phyloP scores from a whole-genome alignment of 2,888 invertebrate species.

The Ypsolopha sequella region DNA sequence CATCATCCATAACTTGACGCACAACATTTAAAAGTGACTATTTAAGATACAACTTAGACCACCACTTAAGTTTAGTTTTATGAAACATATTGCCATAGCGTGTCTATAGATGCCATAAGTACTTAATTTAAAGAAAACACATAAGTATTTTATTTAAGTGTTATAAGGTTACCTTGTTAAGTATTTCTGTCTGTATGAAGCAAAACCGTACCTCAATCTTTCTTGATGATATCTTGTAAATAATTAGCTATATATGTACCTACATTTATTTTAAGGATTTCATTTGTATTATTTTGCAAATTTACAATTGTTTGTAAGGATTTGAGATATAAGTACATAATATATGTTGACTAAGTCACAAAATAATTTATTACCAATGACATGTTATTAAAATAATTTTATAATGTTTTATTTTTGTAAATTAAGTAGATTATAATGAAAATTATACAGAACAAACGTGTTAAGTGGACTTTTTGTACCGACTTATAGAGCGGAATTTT shows the following conservation, averaged over 20 bases:
- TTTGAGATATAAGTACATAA: constrained; percentile 28
- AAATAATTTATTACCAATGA: constrained; percentile 71
- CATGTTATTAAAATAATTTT: constrained; percentile 59
- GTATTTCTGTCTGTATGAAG: constrained; percentile 34
- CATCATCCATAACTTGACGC: no score
- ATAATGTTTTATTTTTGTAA: constrained; percentile 15
- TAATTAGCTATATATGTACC: background rate
- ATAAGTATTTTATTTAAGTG: constrained; percentile 30
- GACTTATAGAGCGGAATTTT: constrained; percentile 35
- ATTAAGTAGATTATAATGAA: constrained; percentile 41
- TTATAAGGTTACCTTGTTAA: constrained; percentile 26
- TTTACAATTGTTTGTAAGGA: constrained; percentile 6
- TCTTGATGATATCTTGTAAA: constrained; percentile 17
- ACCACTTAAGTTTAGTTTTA: background rate
- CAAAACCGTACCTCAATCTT: constrained; percentile 42
- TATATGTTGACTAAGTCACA: constrained; percentile 65
- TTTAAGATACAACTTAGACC: no score
- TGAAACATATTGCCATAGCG: constrained; percentile 43
- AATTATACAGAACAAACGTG: constrained; percentile 34
- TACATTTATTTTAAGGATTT: background rate
- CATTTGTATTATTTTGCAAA: constrained; percentile 6
- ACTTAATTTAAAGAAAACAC: constrained; percentile 16
- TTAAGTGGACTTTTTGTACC: constrained; percentile 13
- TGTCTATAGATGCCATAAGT: constrained; percentile 63
- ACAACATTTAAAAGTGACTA: no score